Percentiles rank a stretch among this genome's conserved stretches.
Evolutionary conservation across 2,797 vertebrate genomes (phyloP).

Genomic region (Parambassis ranga): DNA sequence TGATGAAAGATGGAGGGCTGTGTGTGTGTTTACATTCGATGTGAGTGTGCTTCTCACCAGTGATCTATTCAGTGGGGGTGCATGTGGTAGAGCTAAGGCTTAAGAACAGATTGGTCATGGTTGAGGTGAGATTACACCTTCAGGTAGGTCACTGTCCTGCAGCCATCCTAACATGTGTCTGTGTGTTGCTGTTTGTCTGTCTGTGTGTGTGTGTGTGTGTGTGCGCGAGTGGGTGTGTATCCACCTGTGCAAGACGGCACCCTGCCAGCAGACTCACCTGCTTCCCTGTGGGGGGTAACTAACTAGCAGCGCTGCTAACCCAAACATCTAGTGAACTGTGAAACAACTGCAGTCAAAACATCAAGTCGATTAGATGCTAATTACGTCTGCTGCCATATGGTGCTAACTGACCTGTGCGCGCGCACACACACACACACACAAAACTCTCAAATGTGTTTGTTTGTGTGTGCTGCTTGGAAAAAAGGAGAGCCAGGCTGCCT

Average conservation of each 20-base stretch:
- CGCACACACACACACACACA: slow-evolving; percentile 23
- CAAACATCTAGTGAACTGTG: slow-evolving; percentile 75
- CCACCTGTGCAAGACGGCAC: slow-evolving; percentile 55
- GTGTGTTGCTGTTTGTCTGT: background rate
- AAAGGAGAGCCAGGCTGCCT: slow-evolving; percentile 6
- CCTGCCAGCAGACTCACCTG: slow-evolving; percentile 64
- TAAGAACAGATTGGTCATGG: background rate
- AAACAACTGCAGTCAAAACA: slow-evolving; percentile 81
- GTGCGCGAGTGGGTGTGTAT: slow-evolving; percentile 1
- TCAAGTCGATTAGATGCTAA: slow-evolving; percentile 73
- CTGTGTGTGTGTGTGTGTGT: slow-evolving; percentile 14
- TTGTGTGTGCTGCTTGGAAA: slow-evolving; percentile 1
- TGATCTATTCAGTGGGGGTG: too few relatives aligned
- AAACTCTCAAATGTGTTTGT: slow-evolving; percentile 31
- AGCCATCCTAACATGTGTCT: slow-evolving; percentile 6
- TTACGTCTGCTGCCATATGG: slow-evolving; percentile 75
- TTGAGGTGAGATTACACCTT: background rate
- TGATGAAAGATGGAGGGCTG: background rate
- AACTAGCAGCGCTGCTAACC: slow-evolving; percentile 64
- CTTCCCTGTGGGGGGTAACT: slow-evolving; percentile 58
- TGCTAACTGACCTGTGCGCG: slow-evolving; percentile 60
- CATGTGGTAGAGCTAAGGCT: background rate
- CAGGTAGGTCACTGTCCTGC: background rate
- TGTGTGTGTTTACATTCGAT: background rate
- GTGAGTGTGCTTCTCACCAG: too few relatives aligned